Conservation (phyloP, 2,797 vertebrate species). For the Trichosurus vulpecula region DNA sequence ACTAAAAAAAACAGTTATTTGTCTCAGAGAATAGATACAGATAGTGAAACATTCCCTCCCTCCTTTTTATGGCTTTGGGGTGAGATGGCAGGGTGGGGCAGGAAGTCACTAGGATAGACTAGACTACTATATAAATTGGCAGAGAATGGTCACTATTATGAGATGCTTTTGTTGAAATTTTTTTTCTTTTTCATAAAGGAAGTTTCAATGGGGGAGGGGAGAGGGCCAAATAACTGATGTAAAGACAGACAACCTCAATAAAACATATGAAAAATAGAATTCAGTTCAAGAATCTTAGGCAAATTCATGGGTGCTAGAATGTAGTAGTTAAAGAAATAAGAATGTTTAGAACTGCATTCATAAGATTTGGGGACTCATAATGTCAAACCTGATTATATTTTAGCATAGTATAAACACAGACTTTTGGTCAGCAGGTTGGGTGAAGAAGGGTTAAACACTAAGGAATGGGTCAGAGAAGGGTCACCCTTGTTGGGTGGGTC, state of each 20-base stretch:
- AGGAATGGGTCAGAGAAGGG: neutral
- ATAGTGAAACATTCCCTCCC: neutral
- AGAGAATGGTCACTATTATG: neutral
- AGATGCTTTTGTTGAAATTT: neutral
- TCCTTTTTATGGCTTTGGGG: neutral
- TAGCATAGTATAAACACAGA: neutral
- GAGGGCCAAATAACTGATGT: neutral
- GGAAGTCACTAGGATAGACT: neutral
- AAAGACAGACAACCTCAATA: neutral
- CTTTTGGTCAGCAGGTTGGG: neutral
- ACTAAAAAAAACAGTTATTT: neutral
- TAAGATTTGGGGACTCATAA: neutral
- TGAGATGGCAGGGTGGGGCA: neutral
- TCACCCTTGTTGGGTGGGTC: neutral
- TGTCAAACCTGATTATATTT: neutral
- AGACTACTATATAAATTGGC: neutral
- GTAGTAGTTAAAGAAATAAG: neutral
- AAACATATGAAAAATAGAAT: neutral
- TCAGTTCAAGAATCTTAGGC: neutral
- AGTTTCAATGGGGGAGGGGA: neutral
- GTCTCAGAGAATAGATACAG: neutral
- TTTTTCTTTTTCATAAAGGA: neutral
- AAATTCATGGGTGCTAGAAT: neutral
- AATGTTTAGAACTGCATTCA: neutral
- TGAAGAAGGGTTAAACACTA: neutral